A percentile compares a stretch with the other conserved stretches of the same genome.
phyloP scores from a whole-genome alignment of 2,797 vertebrate species.

The Naso thynnoides region DNA sequence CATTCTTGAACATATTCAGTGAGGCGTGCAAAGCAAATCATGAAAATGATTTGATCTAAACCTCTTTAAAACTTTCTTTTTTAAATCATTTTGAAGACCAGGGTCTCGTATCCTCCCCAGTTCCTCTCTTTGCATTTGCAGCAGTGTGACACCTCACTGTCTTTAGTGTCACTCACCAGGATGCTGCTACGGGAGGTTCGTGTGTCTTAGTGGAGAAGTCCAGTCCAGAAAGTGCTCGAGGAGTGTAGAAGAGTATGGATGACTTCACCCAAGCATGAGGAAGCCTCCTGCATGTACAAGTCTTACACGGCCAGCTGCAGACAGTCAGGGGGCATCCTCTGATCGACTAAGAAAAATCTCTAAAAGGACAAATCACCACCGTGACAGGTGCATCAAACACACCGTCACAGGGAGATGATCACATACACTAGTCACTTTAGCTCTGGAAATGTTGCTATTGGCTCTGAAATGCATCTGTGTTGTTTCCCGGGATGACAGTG shows the following conservation, averaged over 20 bases:
- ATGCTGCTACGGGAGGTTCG: slow-evolving; percentile 52
- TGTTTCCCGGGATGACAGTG: slow-evolving; percentile 42
- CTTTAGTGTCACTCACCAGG: slow-evolving; percentile 28
- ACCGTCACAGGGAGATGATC: slow-evolving; percentile 17
- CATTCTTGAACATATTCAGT: slow-evolving; percentile 57
- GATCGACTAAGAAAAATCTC: slow-evolving; percentile 28
- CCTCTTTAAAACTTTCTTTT: slow-evolving; percentile 18
- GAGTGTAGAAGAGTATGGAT: slow-evolving; percentile 47
- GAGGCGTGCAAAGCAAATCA: slow-evolving; percentile 63
- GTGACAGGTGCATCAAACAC: slow-evolving; percentile 18
- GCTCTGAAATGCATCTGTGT: slow-evolving; percentile 29
- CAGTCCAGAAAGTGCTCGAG: slow-evolving; percentile 66
- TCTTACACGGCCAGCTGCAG: slow-evolving; percentile 43
- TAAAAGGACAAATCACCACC: slow-evolving; percentile 34
- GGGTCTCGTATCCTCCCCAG: slow-evolving; percentile 14
- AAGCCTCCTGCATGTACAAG: slow-evolving; percentile 46
- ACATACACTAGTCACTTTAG: slow-evolving; percentile 28
- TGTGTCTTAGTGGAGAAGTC: slow-evolving; percentile 53
- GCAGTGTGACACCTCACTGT: slow-evolving; percentile 36
- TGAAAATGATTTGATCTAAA: slow-evolving; percentile 43
- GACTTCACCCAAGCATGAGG: slow-evolving; percentile 40
- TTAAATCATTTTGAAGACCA: slow-evolving; percentile 27
- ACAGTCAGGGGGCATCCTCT: slow-evolving; percentile 26
- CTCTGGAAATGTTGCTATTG: slow-evolving; percentile 31
- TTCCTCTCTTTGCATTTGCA: slow-evolving; percentile 15